Evolutionary conservation across 2,113 vertebrate genomes (phyloP), one percentile per base, ranked within the genome.

Genomic region (Corythornis madagascariensis): DNA sequence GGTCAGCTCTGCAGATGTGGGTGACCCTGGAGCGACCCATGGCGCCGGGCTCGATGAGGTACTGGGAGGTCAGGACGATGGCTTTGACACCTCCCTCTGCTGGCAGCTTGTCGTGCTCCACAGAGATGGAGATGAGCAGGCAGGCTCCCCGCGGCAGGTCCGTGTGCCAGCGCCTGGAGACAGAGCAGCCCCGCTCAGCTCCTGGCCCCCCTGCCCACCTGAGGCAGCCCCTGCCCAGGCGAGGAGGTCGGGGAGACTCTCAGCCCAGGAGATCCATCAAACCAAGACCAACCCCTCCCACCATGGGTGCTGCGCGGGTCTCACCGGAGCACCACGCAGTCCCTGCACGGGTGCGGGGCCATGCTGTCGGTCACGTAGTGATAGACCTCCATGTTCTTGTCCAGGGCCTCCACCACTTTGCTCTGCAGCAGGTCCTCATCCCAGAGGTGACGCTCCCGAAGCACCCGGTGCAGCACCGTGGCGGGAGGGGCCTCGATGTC

Each of bases 311-410:
- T 6, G 1, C 5, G 33, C 52, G 6, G 40, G 53, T 20, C 97
- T 98, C 88, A 98, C 98, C 98, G 97, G 38, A 98, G 97, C 47
- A 98, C 97, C 48, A 98, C 96, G 4, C 98, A 99, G 91, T 98
- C 98, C 20, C 98, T 90, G 86, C 97, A 97, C 0, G 98, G 98
- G 80, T 98, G 98, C 1, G 98, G 98, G 1, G 98, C 98, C 98
- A 98, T 98, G 97, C 98, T 98, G 96, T 98, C 98, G 0, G 96
- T 98, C 48, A 98, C 97, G 2, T 98, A 98, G 94, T 98, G 98
- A 64, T 98, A 98, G 48, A 99, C 94, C 72, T 99, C 98, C 3
- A 97, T 97, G 87, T 98, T 97, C 45, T 98, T 96, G 92, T 97
- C 98, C 91, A 98, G 93, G 21, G 97, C 96, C 81, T 98, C 98